Evolutionary conservation across 2,113 vertebrate genomes (phyloP).

Genomic region (Lophius piscatorius): DNA sequence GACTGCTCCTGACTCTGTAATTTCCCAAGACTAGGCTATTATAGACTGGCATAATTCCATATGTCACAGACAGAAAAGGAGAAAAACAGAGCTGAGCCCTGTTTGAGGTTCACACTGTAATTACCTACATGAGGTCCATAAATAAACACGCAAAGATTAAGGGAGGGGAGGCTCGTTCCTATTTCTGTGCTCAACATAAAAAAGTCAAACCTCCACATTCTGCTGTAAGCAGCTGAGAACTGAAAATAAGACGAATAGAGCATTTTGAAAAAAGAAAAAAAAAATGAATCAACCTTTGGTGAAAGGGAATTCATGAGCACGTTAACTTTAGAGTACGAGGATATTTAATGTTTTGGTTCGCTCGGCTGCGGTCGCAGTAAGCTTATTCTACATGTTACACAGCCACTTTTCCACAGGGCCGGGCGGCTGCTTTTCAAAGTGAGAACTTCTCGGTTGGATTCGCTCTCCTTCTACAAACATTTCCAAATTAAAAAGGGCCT

Average conservation of each 20-base stretch:
- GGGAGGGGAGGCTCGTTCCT: conserved; percentile 20
- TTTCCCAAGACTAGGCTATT: conserved; percentile 68
- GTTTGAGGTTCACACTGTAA: conserved; percentile 64
- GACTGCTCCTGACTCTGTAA: conserved; percentile 68
- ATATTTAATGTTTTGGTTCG: conserved; percentile 53
- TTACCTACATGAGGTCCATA: conserved; percentile 63
- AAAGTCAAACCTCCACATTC: conserved; percentile 5
- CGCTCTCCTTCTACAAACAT: neutral
- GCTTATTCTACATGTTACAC: conserved; percentile 33
- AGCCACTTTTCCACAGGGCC: conserved; percentile 41
- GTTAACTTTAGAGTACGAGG: conserved; percentile 3
- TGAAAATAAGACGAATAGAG: neutral
- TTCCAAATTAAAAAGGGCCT: conserved; percentile 17
- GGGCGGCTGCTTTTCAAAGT: conserved; percentile 48
- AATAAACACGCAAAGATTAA: conserved; percentile 42
- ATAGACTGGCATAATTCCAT: conserved; percentile 66
- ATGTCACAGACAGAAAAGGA: conserved; percentile 57
- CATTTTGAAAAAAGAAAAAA: neutral
- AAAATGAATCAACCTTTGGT: neutral
- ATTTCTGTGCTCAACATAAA: conserved; percentile 21
- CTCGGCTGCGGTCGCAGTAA: conserved; percentile 25
- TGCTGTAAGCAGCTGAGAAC: neutral
- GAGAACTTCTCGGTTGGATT: conserved; percentile 15
- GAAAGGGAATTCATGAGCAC: neutral
- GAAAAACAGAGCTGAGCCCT: conserved; percentile 50